Conservation (phyloP, 2,888 invertebrate genomes). For the Tenthredo scrophulariae region DNA sequence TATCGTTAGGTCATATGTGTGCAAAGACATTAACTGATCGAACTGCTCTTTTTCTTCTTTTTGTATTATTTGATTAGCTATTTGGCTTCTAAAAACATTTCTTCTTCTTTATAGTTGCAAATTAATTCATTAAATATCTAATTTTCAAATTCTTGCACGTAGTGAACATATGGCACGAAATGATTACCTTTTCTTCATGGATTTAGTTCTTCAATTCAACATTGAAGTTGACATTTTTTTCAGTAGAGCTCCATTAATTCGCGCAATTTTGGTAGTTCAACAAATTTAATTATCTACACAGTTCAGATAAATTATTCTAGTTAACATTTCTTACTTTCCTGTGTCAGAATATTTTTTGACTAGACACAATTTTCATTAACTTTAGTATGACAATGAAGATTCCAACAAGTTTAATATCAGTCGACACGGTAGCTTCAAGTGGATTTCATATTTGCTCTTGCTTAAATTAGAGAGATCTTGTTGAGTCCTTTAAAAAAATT, state of each 20-base stretch:
- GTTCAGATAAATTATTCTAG: not conserved
- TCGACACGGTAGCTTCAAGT: not conserved
- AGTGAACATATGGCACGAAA: not conserved
- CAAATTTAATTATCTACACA: not conserved
- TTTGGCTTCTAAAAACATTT: not conserved
- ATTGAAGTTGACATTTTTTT: not conserved
- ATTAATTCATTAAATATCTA: not conserved
- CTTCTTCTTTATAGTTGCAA: not conserved
- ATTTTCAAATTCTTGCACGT: conserved; percentile 1
- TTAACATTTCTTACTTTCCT: not conserved
- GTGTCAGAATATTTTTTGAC: not conserved
- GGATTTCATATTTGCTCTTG: not conserved
- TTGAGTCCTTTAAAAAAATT: not conserved
- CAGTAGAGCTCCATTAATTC: not conserved
- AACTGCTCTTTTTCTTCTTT: conserved; percentile 5
- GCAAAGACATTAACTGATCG: not conserved
- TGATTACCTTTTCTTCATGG: not conserved
- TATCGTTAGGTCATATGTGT: not conserved
- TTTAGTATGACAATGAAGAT: not conserved
- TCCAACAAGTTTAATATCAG: not conserved
- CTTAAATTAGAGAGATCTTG: not conserved
- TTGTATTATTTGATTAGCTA: not conserved
- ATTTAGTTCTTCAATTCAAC: not conserved
- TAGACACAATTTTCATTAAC: not conserved
- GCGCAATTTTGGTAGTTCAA: conserved; percentile 16